Base-by-base conservation (phyloP, 2,113 vertebrate genomes). In the Cyanoderma ruficeps region DNA sequence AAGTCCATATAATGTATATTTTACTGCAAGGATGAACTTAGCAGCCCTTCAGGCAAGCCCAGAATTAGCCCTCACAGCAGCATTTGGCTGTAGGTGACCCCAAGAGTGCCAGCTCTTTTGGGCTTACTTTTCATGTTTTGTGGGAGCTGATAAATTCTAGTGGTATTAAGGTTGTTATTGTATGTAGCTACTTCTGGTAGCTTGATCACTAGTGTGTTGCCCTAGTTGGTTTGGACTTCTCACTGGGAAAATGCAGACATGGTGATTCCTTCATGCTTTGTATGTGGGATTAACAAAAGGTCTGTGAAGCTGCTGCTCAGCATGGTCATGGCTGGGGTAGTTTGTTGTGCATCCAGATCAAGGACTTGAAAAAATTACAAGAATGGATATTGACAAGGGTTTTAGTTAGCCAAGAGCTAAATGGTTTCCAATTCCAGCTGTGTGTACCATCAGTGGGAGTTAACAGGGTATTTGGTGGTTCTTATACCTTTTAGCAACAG, bases 311-410 rank as follows among this genome's bases (percentile, higher is more conserved):
- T 70, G 12, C 35, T 60, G 23, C 35, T 86, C 28, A 20, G 17
- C 0, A 0, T 14, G 5, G 11, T 70, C 33, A 4, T 30, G 35
- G 27, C 19, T 63, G 33, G 11, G 14, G 21, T 35, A 24, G 25
- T 74, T 94, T 65, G 30, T 8, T 64, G n/a, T 19, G 15, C 31
- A 24, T 35, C 35, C 27, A 22, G 15, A 39, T 1, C 0, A 3
- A 31, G 42, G 59, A 46, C 37, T 37, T 69, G 25, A n/a, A 44
- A 93, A 84, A 83, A 64, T 52, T 31, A 30, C 17, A 35, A 19
- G 20, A 53, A 56, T 23, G 4, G 22, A 3, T 63, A 47, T 37
- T 57, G 25, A 24, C 21, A 23, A 33, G 8, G 7, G 10, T 65
- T 65, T 64, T 30, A 61, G n/a, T 69, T 53, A 28, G 31, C 24